Conservation (phyloP, 2,113 vertebrate species). For the Cololabis saira region DNA sequence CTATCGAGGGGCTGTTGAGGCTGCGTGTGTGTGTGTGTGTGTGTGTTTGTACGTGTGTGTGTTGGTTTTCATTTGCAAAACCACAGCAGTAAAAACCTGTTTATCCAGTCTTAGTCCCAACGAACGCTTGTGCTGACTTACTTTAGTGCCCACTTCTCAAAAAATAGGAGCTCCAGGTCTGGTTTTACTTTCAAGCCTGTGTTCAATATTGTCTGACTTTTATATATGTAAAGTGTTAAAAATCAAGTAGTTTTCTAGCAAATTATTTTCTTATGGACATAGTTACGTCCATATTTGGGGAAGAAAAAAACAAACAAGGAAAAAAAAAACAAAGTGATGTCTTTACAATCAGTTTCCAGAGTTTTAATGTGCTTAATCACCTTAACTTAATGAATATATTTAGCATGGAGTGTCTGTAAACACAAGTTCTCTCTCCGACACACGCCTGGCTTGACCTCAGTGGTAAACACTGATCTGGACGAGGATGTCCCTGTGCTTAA, state of each 20-base stretch:
- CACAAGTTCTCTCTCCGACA: conserved; percentile 3
- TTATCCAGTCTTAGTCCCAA: conserved; percentile 66
- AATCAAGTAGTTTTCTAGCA: too few relatives aligned
- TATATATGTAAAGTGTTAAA: background rate
- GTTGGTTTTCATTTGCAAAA: conserved; percentile 38
- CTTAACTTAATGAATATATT: background rate
- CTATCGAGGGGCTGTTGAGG: conserved; percentile 39
- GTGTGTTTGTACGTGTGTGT: too few relatives aligned
- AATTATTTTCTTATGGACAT: too few relatives aligned
- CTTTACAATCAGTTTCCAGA: too few relatives aligned
- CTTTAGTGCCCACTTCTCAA: conserved; percentile 5
- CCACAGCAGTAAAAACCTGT: conserved; percentile 69
- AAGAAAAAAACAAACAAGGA: too few relatives aligned
- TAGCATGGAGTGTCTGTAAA: background rate
- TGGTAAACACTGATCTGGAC: conserved; percentile 23
- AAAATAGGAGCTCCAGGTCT: conserved; percentile 2
- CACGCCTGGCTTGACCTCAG: background rate
- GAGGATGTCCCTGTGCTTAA: conserved; percentile 29
- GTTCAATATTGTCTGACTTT: conserved; percentile 1
- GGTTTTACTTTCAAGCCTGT: background rate
- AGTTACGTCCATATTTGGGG: too few relatives aligned
- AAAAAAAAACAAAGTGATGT: too few relatives aligned
- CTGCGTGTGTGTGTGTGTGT: conserved; percentile 21
- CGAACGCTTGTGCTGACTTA: conserved; percentile 42
- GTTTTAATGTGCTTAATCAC: too few relatives aligned